Percentiles rank a stretch among this genome's conserved stretches.
phyloP scores from a whole-genome alignment of 2,113 vertebrate genomes.

The Chionodraco myersi region DNA sequence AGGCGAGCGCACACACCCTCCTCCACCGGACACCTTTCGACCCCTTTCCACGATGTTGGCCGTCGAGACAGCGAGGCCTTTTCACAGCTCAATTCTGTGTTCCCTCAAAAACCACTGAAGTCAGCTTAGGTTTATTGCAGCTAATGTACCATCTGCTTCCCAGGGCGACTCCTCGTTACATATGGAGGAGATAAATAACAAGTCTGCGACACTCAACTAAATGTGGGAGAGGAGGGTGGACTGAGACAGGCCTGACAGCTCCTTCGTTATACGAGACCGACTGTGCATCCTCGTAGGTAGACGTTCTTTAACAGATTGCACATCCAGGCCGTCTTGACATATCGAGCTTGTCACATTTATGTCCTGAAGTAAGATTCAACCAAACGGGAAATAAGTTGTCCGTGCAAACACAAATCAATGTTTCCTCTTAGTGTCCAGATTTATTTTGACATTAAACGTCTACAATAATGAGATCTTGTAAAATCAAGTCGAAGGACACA shows the following conservation, averaged over 20 bases:
- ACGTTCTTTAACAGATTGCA: slow-evolving; percentile 18
- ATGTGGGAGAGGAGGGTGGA: slow-evolving; percentile 5
- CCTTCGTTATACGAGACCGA: slow-evolving; percentile 17
- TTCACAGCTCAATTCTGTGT: slow-evolving; percentile 31
- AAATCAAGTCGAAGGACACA: not conserved
- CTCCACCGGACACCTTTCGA: slow-evolving; percentile 42
- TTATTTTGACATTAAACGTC: slow-evolving; percentile 8
- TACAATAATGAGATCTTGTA: not conserved
- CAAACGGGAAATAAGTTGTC: slow-evolving; percentile 18
- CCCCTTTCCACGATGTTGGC: slow-evolving; percentile 17
- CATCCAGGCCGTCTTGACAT: slow-evolving; percentile 6
- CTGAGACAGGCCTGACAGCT: slow-evolving; percentile 3
- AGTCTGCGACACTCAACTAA: slow-evolving; percentile 44
- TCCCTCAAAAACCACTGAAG: slow-evolving; percentile 61
- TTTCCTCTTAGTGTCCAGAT: not conserved
- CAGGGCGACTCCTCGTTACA: slow-evolving; percentile 78
- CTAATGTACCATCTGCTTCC: slow-evolving; percentile 81
- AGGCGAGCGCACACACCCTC: slow-evolving; percentile 29
- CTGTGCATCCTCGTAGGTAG: slow-evolving; percentile 8
- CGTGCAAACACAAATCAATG: slow-evolving; percentile 4
- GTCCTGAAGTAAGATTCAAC: slow-evolving; percentile 9
- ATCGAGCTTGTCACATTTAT: slow-evolving; percentile 31
- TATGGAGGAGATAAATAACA: slow-evolving; percentile 78
- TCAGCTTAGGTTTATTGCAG: slow-evolving; percentile 75
- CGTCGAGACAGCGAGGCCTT: slow-evolving; percentile 12